Base-by-base conservation (phyloP, 2,113 vertebrate genomes). In the Calidris pugnax region DNA sequence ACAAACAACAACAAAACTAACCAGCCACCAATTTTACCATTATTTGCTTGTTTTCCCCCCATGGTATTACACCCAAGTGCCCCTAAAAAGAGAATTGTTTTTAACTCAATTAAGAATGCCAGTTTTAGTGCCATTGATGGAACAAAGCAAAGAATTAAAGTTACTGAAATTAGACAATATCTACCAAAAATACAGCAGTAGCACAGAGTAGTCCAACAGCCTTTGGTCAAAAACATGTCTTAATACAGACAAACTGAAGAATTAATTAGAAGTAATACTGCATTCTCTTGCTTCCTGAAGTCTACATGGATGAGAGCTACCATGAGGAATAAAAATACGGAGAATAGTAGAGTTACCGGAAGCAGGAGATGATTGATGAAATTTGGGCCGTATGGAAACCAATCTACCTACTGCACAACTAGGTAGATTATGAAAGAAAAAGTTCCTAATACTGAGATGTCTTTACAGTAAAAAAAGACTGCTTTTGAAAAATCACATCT, bases 21-120 rank as follows among this genome's bases (percentile, higher is more conserved):
- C 18, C 6, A 50, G 20, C 26, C 15, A 79, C 55, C 48, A 55
- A 27, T 55, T 64, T 22, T 7, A 48, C 18, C 6, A 17, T n/a
- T 57, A 39, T 59, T 59, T 55, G 1, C 18, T 45, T 62, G 26
- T 85, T 67, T 47, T 4, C 17, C 15, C 51, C 6, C 28, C 6
- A 17, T 2, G 69, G 11, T 22, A 43, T 50, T 37, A 67, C 10
- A 32, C 11, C 7, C 12, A 57, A 45, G 4, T 21, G 17, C 7
- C 15, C 32, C 27, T 43, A 23, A 0, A 20, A 14, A 68, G 7
- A 1, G 3, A 47, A 64, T 5, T 4, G 13, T 8, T 56, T 51
- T 51, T 22, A 51, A 20, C 16, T 33, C 43, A 10, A 0, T 51
- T n/a, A 56, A 72, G 6, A 75, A 32, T 7, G 76, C 3, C 4